phyloP scores from a whole-genome alignment of 2,888 invertebrate genomes.

The Eupithecia pulchellata region DNA sequence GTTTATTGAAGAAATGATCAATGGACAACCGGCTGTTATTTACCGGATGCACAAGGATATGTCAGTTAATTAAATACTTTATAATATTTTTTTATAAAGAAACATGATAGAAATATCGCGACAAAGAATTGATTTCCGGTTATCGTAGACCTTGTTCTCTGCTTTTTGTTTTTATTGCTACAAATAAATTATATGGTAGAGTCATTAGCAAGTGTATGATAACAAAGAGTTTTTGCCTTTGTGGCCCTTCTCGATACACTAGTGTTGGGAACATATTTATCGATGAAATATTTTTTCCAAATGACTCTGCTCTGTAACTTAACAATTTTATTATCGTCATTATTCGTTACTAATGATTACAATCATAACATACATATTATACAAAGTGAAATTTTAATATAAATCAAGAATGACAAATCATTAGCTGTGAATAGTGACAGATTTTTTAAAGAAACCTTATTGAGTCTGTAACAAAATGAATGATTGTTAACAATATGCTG shows the following conservation, averaged over 20 bases:
- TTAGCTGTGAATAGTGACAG: neutral
- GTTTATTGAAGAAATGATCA: no score
- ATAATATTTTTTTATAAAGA: neutral
- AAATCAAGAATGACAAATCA: neutral
- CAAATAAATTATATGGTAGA: neutral
- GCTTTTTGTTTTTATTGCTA: constrained; percentile 1
- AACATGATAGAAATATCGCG: neutral
- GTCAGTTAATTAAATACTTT: no score
- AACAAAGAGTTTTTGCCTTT: neutral
- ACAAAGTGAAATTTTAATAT: no score
- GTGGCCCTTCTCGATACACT: neutral
- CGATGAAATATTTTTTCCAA: neutral
- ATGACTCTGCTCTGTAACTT: neutral
- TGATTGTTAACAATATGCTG: neutral
- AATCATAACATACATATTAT: no score
- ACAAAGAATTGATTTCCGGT: neutral
- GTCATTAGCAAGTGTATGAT: neutral
- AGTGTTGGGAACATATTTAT: neutral
- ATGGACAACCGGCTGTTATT: no score
- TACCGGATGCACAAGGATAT: no score
- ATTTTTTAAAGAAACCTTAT: neutral
- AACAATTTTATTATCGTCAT: neutral
- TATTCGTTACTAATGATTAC: neutral
- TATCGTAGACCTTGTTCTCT: neutral
- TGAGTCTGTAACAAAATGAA: constrained; percentile 1